Evolutionary conservation across 2,113 vertebrate genomes (phyloP).

Genomic region (Reinhardtius hippoglossoides): DNA sequence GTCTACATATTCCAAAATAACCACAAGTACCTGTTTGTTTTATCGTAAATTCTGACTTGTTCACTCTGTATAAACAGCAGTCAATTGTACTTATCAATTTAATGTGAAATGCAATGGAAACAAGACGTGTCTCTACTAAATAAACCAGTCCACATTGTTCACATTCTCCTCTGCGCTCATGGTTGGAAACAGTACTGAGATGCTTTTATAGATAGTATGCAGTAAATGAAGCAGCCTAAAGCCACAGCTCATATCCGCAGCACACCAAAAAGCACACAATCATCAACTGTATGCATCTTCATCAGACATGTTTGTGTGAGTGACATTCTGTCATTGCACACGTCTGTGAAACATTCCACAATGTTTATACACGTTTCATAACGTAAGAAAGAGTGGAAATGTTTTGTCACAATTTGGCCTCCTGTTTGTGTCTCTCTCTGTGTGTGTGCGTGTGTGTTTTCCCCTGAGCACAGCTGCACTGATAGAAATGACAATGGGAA

Average conservation of each 20-base stretch:
- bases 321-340: background rate
- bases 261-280: background rate
- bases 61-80: background rate
- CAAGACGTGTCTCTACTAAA: constrained; percentile 27
- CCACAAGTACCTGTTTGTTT: background rate
- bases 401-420: constrained; percentile 3
- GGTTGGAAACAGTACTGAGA: constrained; percentile 9
- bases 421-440: background rate
- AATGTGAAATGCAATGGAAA: background rate
- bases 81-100: too few relatives aligned
- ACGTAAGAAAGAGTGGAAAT: constrained; percentile 38
- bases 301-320: rapidly evolving
- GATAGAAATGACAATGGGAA: background rate
- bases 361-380: background rate
- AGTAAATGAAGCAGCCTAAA: constrained; percentile 29
- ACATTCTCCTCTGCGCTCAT: background rate
- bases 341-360: background rate
- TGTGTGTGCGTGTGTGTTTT: background rate
- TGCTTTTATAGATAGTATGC: background rate
- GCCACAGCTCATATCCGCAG: constrained; percentile 50
- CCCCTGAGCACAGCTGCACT: background rate
- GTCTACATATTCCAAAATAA: background rate
- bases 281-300: background rate
- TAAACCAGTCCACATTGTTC: constrained; percentile 5
- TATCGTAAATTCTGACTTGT: background rate